Percentiles rank a stretch among this genome's conserved stretches.
Evolutionary conservation across 1,140 invertebrate species (phyloP).

Genomic region (Euura lappo): DNA sequence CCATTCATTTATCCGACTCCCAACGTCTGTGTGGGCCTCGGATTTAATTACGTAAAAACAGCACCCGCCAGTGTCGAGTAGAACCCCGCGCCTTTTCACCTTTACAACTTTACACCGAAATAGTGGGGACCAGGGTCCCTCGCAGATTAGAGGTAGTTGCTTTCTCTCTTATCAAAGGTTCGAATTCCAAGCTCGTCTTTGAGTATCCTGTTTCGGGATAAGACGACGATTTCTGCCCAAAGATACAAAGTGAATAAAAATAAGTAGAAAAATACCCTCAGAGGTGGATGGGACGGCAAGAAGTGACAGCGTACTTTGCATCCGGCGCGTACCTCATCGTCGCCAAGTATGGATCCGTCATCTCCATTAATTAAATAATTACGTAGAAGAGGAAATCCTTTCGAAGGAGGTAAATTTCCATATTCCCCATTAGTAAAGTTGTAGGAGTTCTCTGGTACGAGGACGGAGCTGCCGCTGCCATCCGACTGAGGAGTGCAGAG

Average conservation of each 20-base stretch:
- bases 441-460: not conserved
- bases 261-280: too few species aligned
- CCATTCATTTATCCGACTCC: not conserved
- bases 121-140: not conserved
- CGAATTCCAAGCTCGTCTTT: too few species aligned
- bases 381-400: constrained; percentile 3
- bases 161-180: too few species aligned
- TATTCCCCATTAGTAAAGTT: constrained; percentile 7
- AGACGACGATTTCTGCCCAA: too few species aligned
- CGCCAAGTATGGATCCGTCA: not conserved
- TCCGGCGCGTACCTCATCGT: not conserved
- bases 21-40: not conserved
- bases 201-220: too few species aligned
- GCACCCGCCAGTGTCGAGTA: not conserved
- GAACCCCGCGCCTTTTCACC: not conserved
- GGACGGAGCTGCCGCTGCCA: not conserved
- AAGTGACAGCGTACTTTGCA: too few species aligned
- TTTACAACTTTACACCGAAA: not conserved
- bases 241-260: too few species aligned
- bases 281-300: too few species aligned
- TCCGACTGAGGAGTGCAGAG: not conserved
- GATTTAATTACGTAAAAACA: constrained; percentile 7
- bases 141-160: not conserved
- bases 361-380: constrained; percentile 7
- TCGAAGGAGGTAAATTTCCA: constrained; percentile 5